Evolutionary conservation across 30 jellyfish, hydroid and myxozoan genomes (phyloP), one percentile per base, ranked within the genome.

Genomic region (Haliclystus octoradiatus): DNA sequence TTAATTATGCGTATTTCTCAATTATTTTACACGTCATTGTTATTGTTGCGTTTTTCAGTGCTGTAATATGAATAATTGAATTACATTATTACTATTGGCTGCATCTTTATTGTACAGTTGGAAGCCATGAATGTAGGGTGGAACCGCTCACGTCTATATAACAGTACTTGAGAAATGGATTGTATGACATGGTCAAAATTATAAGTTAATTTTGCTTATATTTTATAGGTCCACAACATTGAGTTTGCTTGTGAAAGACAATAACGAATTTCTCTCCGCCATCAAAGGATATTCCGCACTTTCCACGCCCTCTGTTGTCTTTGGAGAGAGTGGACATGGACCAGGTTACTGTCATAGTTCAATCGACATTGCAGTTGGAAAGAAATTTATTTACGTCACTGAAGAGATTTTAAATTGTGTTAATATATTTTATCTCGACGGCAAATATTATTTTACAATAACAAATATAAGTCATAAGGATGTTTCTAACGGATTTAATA

Each of bases 301-400:
- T 25, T 64, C 73, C 5, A 25, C 13, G n/a, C 73, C 73, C 19
- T 64, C 64, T 23, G 13, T 22, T 64, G 64, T 64, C 3, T 64
- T 64, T 64, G 73, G 73, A 22, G 29, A 64, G 63, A 12, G 29
- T 64, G 73, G 73, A 13, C 31, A 15, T 29, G 9, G 9, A 22
- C 65, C 52, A 64, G 73, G 73, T 22, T n/a, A 29, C 22, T 29
- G 25, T 15, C 73, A 64, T 13, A 31, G 29, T 24, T 63, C 63
- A 22, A 26, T 19, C 13, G 73, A 29, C 63, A 24, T 64, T 22
- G 73, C 73, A 3, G 64, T 64, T 25, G 73, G 73, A 22, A 7
- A 25, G 65, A 13, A 64, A 5, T 40, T 5, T 19, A 29, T 64
- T n/a, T 64, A 64, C 64, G 73, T 64, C 19, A 64, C 73, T 19